phyloP scores from a whole-genome alignment of 1,140 invertebrate species.

The Palaemon carinicauda region DNA sequence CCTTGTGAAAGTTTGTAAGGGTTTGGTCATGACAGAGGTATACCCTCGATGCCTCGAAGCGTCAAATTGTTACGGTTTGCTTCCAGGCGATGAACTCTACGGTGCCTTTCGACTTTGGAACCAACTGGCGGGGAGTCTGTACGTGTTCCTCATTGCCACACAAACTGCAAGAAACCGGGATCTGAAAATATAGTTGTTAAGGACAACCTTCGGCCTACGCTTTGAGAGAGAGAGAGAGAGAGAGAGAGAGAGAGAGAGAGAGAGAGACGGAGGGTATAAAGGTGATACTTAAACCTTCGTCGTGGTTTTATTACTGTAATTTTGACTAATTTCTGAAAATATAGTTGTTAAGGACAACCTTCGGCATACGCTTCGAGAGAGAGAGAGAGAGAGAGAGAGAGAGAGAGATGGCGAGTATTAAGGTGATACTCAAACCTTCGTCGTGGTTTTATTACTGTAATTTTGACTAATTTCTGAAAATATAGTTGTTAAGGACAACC shows the following conservation, averaged over 20 bases:
- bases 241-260: background rate
- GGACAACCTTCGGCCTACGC: background rate
- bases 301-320: background rate
- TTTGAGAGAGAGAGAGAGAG: background rate
- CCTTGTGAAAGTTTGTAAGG: no score
- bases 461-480: no score
- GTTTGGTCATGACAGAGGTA: no score
- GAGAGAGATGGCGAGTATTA: no score
- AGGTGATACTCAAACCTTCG: no score
- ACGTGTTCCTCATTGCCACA: background rate
- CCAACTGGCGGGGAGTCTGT: background rate
- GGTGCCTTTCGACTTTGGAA: background rate
- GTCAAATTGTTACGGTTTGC: no score
- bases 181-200: background rate
- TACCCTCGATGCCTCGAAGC: no score
- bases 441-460: no score
- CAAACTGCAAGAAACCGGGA: background rate
- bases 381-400: no score
- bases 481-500: no score
- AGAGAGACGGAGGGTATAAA: background rate
- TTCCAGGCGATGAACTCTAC: background rate
- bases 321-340: background rate
- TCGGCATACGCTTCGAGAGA: no score
- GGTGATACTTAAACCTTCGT: background rate
- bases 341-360: no score